Evolutionary conservation across 2,113 vertebrate genomes (phyloP), one percentile per base, ranked within the genome.

Genomic region (Atrichornis clamosus): DNA sequence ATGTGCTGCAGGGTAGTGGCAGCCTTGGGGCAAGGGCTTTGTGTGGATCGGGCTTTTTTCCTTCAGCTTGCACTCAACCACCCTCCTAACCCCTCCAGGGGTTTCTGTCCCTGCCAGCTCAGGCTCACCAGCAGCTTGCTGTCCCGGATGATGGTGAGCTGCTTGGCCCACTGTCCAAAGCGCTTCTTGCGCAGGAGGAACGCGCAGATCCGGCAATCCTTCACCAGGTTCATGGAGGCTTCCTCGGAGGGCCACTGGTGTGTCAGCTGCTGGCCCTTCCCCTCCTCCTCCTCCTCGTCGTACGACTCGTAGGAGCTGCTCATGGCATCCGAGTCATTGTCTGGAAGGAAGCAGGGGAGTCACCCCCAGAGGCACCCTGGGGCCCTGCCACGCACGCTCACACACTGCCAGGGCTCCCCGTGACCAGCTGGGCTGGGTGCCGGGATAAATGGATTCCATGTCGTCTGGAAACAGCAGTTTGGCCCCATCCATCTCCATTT

Each of bases 261-360:
- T 32, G 97, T 98, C 89, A 97, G 97, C 73, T 97, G 98, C 70
- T 96, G 98, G 68, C 97, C 97, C 95, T 99, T 99, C 49, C 98
- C 98, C 74, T 99, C 99, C 20, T 99, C 99, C 9, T 99, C 99
- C 62, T 99, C 99, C 32, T 99, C 99, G 2, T 99, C 99, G 0
- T 99, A 99, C 0, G 99, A 99, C 96, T 99, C 99, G 0, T 99
- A 99, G 30, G 99, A 99, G 93, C 99, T 99, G 98, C 99, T 99
- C 97, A 99, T 98, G 1, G 98, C 99, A 59, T 99, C 99, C 1
- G 99, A 99, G 96, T 99, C 99, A 59, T 99, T 99, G 97, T 99
- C 99, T 99, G 97, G 15, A 76, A 96, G 58, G 92, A 90, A 95
- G 80, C 52, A 84, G 62, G 32, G 1, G 4, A 46, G 52, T 93